A percentile compares a stretch with the other conserved stretches of the same genome.
Conservation (phyloP, 2,888 invertebrate genomes). For the Chrysodeixis includens region DNA sequence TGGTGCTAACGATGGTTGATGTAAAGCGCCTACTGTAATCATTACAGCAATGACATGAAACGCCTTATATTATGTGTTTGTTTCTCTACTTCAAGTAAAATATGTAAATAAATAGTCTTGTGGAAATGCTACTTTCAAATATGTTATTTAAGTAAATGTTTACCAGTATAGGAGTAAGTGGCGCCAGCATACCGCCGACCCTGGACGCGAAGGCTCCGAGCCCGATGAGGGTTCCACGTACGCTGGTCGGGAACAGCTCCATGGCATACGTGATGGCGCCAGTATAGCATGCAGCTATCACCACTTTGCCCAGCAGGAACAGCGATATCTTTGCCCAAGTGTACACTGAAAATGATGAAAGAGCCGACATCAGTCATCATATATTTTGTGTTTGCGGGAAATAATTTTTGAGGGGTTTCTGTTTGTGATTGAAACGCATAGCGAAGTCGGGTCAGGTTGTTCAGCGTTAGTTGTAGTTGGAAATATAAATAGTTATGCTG, state of each 20-base stretch:
- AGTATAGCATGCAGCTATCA: slow-evolving; percentile 90
- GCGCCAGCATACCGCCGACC: slow-evolving; percentile 90
- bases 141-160: no score
- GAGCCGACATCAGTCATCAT: no score
- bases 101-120: no score
- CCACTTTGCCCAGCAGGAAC: slow-evolving; percentile 90
- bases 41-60: neutral
- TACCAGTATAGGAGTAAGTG: slow-evolving; percentile 89
- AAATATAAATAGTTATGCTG: no score
- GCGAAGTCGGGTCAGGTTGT: no score
- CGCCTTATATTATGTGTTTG: neutral
- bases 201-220: slow-evolving; percentile 89
- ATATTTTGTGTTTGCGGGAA: no score
- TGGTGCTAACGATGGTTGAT: neutral
- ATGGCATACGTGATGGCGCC: slow-evolving; percentile 90
- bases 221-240: slow-evolving; percentile 90
- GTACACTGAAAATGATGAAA: slow-evolving; percentile 61
- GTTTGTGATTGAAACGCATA: no score
- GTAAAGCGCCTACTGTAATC: neutral
- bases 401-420: no score
- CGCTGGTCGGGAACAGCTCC: slow-evolving; percentile 91
- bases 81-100: no score
- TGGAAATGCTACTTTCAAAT: no score
- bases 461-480: no score
- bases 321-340: slow-evolving; percentile 75